Evolutionary conservation across 2,797 vertebrate species (phyloP).

Genomic region (Gouania willdenowi): DNA sequence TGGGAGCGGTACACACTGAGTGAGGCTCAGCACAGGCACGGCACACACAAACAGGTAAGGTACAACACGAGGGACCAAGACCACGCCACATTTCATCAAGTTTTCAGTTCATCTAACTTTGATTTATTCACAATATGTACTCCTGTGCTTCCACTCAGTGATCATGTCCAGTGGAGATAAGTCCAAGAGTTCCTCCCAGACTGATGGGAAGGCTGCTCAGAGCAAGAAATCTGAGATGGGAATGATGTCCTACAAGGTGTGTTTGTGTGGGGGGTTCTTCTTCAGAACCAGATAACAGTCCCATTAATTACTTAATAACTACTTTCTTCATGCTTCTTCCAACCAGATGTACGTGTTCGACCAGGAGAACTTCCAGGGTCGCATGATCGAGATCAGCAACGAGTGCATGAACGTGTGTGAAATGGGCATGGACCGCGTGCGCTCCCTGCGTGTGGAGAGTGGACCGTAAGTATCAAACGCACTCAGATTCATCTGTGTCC

Average conservation of each 20-base stretch:
- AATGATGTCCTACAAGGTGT: constrained; percentile 78
- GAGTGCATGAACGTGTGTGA: constrained; percentile 82
- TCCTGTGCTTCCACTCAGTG: constrained; percentile 41
- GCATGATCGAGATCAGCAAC: constrained; percentile 79
- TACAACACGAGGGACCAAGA: constrained; percentile 5
- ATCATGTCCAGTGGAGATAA: constrained; percentile 81
- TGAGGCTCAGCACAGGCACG: constrained; percentile 62
- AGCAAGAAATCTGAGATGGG: constrained; percentile 78
- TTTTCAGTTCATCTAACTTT: not conserved
- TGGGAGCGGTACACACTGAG: constrained; percentile 68
- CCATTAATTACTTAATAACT: no score
- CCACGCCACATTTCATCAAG: not conserved
- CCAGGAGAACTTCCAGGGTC: constrained; percentile 85
- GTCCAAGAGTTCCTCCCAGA: constrained; percentile 77
- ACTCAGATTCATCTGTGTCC: not conserved
- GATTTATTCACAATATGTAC: not conserved
- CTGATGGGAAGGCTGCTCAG: constrained; percentile 75
- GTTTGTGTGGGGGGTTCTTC: not conserved
- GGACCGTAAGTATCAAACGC: constrained; percentile 72
- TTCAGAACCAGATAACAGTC: not conserved
- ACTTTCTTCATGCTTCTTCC: no score
- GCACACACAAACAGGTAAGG: constrained; percentile 73
- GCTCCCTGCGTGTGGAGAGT: constrained; percentile 79
- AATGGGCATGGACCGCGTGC: constrained; percentile 81
- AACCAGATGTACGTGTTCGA: constrained; percentile 75